Evolutionary conservation across 2,113 vertebrate species (phyloP).

Genomic region (Grallaria varia): DNA sequence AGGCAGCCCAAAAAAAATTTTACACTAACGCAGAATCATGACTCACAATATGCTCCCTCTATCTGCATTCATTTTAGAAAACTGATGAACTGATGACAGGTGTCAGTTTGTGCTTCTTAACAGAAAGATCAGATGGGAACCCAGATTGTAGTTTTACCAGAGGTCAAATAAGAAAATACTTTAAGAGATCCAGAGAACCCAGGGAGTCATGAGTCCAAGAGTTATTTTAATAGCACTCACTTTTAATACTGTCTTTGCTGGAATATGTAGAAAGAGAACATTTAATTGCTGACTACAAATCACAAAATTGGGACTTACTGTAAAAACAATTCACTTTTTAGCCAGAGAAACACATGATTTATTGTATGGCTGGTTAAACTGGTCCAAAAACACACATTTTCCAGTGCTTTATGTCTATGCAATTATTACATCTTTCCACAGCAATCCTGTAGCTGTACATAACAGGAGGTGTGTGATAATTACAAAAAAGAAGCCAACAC

Average conservation of each 20-base stretch:
- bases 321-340: background rate
- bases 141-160: background rate
- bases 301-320: background rate
- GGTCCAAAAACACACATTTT: background rate
- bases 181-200: background rate
- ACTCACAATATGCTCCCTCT: constrained; percentile 32
- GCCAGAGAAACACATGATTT: background rate
- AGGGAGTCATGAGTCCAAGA: background rate
- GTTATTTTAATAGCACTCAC: background rate
- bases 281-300: background rate
- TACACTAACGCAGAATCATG: background rate
- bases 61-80: background rate
- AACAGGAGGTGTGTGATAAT: background rate
- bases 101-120: constrained; percentile 3
- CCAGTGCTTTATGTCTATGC: background rate
- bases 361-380: background rate
- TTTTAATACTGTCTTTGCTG: background rate
- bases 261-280: background rate
- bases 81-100: constrained; percentile 16
- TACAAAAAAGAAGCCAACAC: background rate
- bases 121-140: constrained; percentile 29
- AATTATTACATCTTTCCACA: background rate
- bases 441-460: background rate
- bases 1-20: background rate
- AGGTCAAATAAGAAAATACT: constrained; percentile 29